These are phyloP conservation scores for Ichneumoninae sp. DNA, from an alignment of 2,888 invertebrate species.

Conservation along the genomic window DNA sequence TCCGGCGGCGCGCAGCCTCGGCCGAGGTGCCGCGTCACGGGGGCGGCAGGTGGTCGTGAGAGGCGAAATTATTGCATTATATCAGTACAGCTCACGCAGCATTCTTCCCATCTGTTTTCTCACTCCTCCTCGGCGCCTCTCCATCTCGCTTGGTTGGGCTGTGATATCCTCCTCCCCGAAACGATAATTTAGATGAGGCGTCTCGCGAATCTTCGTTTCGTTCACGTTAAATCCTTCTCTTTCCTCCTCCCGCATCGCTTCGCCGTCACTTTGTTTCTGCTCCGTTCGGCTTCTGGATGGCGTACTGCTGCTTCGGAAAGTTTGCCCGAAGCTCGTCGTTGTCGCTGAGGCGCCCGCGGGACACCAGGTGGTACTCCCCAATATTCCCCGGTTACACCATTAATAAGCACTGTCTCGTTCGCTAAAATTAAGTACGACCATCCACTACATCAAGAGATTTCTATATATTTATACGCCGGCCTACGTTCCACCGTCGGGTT, in stretches of 20 bases:
- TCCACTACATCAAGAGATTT: conserved; percentile 58
- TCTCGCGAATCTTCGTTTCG: conserved; percentile 56
- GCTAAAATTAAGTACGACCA: conserved; percentile 58
- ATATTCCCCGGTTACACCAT: conserved; percentile 60
- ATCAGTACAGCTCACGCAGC: conserved; percentile 41
- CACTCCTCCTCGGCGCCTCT: conserved; percentile 15
- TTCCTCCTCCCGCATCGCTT: conserved; percentile 59
- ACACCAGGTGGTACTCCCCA: conserved; percentile 64
- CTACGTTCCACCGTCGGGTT: neutral
- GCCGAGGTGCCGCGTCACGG: conserved; percentile 43
- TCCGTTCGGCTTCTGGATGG: conserved; percentile 3
- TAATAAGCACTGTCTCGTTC: conserved; percentile 64
- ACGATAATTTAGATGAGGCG: conserved; percentile 55
- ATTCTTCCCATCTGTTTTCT: conserved; percentile 49
- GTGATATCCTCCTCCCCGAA: conserved; percentile 26
- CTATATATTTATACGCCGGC: neutral
- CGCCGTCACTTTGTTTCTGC: conserved; percentile 26
- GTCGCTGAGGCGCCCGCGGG: conserved; percentile 34
- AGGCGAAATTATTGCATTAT: conserved; percentile 61
- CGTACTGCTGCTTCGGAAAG: conserved; percentile 41
- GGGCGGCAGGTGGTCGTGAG: conserved; percentile 57
- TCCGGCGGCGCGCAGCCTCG: conserved; percentile 40
- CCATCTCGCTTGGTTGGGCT: conserved; percentile 62
- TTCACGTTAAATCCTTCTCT: conserved; percentile 34
- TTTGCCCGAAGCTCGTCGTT: conserved; percentile 41